Conservation (phyloP, 2,113 vertebrate genomes). For the Ginglymostoma cirratum region DNA sequence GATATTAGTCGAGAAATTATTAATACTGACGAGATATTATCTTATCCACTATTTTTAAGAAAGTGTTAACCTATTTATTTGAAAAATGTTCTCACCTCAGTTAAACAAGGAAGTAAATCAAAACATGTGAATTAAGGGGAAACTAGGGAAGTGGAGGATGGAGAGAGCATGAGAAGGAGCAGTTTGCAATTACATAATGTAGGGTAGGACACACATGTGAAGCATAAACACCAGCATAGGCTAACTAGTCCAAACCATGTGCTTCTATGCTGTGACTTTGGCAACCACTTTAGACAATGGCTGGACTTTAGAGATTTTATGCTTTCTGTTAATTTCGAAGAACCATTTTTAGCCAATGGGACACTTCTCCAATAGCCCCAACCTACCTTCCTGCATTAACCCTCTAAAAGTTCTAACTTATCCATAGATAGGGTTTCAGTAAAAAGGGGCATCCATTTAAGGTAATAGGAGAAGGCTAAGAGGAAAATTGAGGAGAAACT, state of each 20-base stretch:
- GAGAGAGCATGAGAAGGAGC: neutral
- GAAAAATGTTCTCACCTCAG: neutral
- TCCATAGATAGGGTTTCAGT: neutral
- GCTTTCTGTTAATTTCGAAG: neutral
- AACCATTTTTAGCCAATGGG: neutral
- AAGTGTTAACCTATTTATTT: neutral
- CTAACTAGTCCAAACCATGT: neutral
- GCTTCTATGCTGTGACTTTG: neutral
- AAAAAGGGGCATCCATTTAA: no score
- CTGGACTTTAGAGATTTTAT: neutral
- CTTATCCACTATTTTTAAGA: neutral
- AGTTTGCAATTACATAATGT: neutral
- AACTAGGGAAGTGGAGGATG: neutral
- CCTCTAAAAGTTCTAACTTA: neutral
- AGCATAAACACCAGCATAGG: neutral
- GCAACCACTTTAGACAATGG: neutral
- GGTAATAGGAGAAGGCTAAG: no score
- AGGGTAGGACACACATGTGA: neutral
- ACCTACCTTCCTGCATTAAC: neutral
- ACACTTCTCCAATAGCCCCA: neutral
- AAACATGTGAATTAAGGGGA: neutral
- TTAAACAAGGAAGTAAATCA: neutral
- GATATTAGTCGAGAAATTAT: neutral
- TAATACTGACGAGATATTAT: neutral
- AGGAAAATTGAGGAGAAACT: no score